Percentiles rank a stretch among this genome's conserved stretches.
Conservation (phyloP, 1,140 invertebrate genomes). For the Dinothrombium tinctorium region DNA sequence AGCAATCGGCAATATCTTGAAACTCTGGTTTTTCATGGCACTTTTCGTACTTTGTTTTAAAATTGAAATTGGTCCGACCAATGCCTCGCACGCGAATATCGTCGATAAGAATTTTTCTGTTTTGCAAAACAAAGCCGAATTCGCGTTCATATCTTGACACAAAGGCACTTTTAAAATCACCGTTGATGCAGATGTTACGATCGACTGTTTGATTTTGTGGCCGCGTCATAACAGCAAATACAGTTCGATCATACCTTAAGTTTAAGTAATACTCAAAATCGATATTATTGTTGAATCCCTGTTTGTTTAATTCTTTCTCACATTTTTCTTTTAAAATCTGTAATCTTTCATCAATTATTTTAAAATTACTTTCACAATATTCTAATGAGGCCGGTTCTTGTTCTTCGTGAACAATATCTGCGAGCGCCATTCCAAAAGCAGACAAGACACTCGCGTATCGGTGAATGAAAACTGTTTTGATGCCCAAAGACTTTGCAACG, state of each 20-base stretch:
- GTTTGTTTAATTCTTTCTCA: conserved; percentile 32
- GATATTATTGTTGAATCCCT: conserved; percentile 38
- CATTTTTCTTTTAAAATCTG: conserved; percentile 35
- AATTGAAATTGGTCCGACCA: conserved; percentile 35
- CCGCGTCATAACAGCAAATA: conserved; percentile 75
- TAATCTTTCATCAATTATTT: conserved; percentile 25
- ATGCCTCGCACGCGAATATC: conserved; percentile 71
- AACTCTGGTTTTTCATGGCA: not conserved
- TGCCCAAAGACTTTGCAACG: conserved; percentile 73
- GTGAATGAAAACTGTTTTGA: conserved; percentile 61
- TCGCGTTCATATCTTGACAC: conserved; percentile 62
- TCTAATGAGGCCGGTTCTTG: conserved; percentile 43
- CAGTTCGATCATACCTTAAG: conserved; percentile 73
- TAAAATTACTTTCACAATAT: conserved; percentile 9
- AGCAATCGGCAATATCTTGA: conserved; percentile 26
- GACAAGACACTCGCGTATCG: conserved; percentile 88
- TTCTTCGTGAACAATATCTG: conserved; percentile 84
- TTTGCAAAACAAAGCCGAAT: conserved; percentile 70
- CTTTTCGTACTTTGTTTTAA: conserved; percentile 8
- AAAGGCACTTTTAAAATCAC: conserved; percentile 52
- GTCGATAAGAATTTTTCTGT: conserved; percentile 61
- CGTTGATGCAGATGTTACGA: conserved; percentile 24
- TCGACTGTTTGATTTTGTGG: conserved; percentile 17
- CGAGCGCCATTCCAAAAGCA: conserved; percentile 91
- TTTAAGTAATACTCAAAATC: conserved; percentile 52